Percentiles rank a stretch among this genome's conserved stretches.
Conservation (phyloP, 1,140 invertebrate genomes). For the Argopecten irradians region DNA sequence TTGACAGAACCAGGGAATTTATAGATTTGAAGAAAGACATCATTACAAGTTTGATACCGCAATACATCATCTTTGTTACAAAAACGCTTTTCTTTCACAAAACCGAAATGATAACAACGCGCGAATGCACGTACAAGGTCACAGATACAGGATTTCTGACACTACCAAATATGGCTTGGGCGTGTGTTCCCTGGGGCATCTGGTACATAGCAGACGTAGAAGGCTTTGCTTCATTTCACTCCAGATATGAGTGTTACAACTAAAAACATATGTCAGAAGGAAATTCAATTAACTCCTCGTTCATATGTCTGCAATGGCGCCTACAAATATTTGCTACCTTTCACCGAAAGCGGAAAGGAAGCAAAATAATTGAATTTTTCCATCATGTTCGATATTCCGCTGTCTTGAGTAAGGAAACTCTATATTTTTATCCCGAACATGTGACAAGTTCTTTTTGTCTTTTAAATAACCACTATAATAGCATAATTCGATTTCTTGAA, state of each 20-base stretch:
- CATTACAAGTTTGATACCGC: background rate
- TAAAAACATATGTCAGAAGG: background rate
- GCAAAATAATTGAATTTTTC: background rate
- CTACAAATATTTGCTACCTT: background rate
- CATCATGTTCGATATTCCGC: background rate
- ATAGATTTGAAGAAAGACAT: too few species aligned
- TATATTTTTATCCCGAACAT: background rate
- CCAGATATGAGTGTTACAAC: background rate
- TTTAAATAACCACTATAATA: background rate
- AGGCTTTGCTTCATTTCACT: background rate
- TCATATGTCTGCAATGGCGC: background rate
- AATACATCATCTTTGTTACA: background rate
- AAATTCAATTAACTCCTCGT: constrained; percentile 12
- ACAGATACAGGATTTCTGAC: background rate
- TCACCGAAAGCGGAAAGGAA: background rate
- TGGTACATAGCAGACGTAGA: background rate
- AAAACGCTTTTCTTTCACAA: background rate
- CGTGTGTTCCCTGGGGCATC: background rate
- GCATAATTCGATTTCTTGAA: background rate
- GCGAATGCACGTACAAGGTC: background rate
- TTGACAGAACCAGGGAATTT: too few species aligned
- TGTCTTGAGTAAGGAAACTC: background rate
- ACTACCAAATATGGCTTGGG: background rate
- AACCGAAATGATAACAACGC: background rate
- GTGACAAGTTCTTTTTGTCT: background rate